Evolutionary conservation across 2,113 vertebrate genomes (phyloP).

Genomic region (Pelvicachromis taeniatus): DNA sequence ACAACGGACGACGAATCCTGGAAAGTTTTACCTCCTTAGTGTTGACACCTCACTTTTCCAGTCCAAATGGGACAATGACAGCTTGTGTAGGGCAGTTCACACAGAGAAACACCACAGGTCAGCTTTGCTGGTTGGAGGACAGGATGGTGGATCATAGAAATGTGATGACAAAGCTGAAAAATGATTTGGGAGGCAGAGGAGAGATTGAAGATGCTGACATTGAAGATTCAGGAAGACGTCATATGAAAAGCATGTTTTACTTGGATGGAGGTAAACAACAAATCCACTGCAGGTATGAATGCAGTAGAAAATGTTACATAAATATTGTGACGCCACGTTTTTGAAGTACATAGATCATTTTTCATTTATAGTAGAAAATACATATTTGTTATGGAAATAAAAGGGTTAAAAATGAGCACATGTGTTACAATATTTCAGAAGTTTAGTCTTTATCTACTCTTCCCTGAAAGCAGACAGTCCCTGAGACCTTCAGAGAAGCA

Average conservation of each 20-base stretch:
- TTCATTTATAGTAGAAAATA: neutral
- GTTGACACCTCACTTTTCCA: slow-evolving; percentile 35
- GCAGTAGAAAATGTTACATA: too few species aligned
- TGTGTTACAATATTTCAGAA: neutral
- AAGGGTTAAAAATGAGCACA: neutral
- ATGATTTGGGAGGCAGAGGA: neutral
- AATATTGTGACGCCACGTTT: neutral
- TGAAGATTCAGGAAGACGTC: neutral
- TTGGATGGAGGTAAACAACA: neutral
- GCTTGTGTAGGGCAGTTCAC: neutral
- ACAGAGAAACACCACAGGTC: neutral
- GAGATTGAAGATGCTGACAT: neutral
- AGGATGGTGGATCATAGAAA: neutral
- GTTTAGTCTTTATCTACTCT: neutral
- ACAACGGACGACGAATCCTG: slow-evolving; percentile 34
- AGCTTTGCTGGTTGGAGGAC: neutral
- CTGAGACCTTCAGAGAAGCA: neutral
- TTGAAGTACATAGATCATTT: neutral
- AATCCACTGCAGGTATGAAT: neutral
- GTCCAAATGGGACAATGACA: slow-evolving; percentile 38
- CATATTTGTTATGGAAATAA: neutral
- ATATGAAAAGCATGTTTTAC: neutral
- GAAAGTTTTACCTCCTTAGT: slow-evolving; percentile 48
- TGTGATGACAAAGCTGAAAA: neutral
- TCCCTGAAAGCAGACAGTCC: neutral